These are phyloP conservation scores for Pygocentrus nattereri DNA, from an alignment of 2,797 vertebrate genomes.

Conservation along the genomic window DNA sequence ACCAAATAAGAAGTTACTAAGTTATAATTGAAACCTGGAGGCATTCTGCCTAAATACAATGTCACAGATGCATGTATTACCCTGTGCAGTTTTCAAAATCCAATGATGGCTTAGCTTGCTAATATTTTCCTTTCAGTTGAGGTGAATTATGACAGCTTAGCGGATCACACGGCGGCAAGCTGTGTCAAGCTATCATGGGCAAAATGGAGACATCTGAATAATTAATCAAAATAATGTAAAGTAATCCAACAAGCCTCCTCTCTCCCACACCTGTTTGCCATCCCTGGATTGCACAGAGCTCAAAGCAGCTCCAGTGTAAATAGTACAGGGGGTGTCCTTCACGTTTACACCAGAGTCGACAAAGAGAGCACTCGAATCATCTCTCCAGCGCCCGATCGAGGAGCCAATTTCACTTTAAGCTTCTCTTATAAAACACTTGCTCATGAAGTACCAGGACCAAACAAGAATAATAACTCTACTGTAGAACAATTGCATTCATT, in stretches of 20 bases:
- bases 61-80: conserved; percentile 16
- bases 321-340: conserved; percentile 72
- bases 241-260: conserved; percentile 80
- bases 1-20: background rate
- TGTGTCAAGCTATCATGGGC: conserved; percentile 71
- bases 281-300: conserved; percentile 70
- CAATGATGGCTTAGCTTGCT: conserved; percentile 29
- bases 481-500: background rate
- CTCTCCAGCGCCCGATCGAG: conserved; percentile 20
- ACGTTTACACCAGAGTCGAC: conserved; percentile 69
- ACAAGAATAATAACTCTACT: background rate
- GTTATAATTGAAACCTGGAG: background rate
- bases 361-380: conserved; percentile 13
- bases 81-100: conserved; percentile 21
- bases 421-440: conserved; percentile 35
- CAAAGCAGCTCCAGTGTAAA: conserved; percentile 52
- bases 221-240: conserved; percentile 87
- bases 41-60: conserved; percentile 2
- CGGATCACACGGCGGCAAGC: conserved; percentile 70
- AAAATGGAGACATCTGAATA: conserved; percentile 81
- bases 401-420: conserved; percentile 15
- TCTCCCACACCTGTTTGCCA: conserved; percentile 73
- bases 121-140: conserved; percentile 49
- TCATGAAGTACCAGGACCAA: conserved; percentile 6
- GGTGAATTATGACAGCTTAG: conserved; percentile 46